Base-by-base conservation (phyloP, 2,113 vertebrate species). In the Chunga burmeisteri region DNA sequence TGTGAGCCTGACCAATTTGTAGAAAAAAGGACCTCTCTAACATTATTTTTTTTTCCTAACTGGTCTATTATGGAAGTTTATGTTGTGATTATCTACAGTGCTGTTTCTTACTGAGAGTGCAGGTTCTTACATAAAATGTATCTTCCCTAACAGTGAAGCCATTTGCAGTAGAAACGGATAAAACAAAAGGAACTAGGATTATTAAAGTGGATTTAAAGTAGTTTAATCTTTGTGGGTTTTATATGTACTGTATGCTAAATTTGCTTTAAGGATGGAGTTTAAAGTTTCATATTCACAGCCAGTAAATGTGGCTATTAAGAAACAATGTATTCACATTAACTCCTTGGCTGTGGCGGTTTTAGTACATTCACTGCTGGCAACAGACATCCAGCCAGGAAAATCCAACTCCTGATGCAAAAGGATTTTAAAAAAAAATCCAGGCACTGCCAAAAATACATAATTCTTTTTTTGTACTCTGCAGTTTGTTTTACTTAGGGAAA, bases 401-500 rank as follows among this genome's bases (percentile, higher is more conserved):
- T 95, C 96, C 93, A 95, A 93, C 92, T 98, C 91, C 85, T 93
- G 74, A 88, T 97, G 94, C 94, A 97, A 89, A 97, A 96, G 88
- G 96, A 96, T 96, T 97, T 4, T 12, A 81, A 95, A 90, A 79
- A 59, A 80, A 86, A 71, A 70, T 77, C 82, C 86, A 93, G 96
- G 50, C 90, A 52, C 56, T 97, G 97, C 97, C 97, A 97, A 95
- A 96, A 97, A 96, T 94, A 90, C 96, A 94, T 95, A 96, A 97
- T 98, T 98, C 96, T 96, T 97, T 94, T 94, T 97, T 96, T 98
- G 96, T 97, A 96, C 96, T 96, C 95, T 88, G 83, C 90, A 96
- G 98, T 98, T 98, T 98, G 98, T 98, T 98, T 98, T 98, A 97
- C 97, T 98, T 98, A 96, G 97, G 95, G 95, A 98, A 97, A 96